phyloP scores from a whole-genome alignment of 2,113 vertebrate species.

The Nycticryphes semicollaris region DNA sequence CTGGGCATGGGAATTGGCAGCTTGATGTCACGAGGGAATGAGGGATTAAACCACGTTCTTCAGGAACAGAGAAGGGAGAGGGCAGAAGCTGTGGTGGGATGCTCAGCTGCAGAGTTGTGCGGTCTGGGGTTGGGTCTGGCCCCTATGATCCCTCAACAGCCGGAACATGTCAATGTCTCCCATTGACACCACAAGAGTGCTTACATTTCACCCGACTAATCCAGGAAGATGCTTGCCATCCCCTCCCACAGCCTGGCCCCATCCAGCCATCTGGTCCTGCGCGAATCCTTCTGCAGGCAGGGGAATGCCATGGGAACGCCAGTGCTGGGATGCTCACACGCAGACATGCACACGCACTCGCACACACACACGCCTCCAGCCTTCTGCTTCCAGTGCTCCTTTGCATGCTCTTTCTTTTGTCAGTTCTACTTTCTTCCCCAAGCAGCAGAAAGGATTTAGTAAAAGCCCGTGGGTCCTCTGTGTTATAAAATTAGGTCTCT shows the following conservation, averaged over 20 bases:
- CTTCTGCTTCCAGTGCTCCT: conserved; percentile 34
- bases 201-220: neutral
- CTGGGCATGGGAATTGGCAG: neutral
- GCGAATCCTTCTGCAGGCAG: conserved; percentile 33
- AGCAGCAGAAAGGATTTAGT: neutral
- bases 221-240: neutral
- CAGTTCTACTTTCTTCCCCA: neutral
- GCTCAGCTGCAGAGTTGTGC: neutral
- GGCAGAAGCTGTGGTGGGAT: neutral
- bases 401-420: conserved; percentile 40
- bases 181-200: neutral
- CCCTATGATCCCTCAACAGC: neutral
- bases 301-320: conserved; percentile 47
- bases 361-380: conserved; percentile 22
- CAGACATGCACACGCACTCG: neutral
- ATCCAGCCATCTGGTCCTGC: conserved; percentile 21
- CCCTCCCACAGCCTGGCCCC: neutral
- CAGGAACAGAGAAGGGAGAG: neutral
- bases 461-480: neutral
- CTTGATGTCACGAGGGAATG: neutral
- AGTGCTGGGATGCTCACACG: neutral
- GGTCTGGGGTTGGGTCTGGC: neutral
- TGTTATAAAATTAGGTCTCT: conserved; percentile 21
- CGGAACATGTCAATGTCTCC: neutral
- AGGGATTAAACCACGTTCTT: neutral